Evolutionary conservation across 2,113 vertebrate genomes (phyloP).

Genomic region (Albula glossodonta): DNA sequence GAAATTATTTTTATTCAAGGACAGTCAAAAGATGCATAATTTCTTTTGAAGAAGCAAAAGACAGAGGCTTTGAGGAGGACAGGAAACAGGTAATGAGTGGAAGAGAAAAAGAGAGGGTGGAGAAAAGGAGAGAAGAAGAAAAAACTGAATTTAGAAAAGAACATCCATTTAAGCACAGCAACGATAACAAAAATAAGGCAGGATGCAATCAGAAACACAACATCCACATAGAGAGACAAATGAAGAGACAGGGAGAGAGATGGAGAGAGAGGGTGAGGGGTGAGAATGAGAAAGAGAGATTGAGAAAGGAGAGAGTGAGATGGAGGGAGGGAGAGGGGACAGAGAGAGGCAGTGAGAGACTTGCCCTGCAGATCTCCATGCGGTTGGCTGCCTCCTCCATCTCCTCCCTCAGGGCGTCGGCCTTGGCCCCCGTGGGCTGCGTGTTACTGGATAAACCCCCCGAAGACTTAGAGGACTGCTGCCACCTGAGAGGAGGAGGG

Average conservation of each 20-base stretch:
- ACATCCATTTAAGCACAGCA: too few species aligned
- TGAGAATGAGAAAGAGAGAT: background rate
- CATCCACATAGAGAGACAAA: background rate
- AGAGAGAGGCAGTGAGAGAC: background rate
- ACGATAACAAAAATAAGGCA: too few species aligned
- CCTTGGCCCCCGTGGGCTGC: constrained; percentile 88
- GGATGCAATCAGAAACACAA: too few species aligned
- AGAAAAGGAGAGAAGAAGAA: too few species aligned
- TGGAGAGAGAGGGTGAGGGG: background rate
- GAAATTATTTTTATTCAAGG: background rate
- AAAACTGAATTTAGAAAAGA: too few species aligned
- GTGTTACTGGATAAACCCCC: constrained; percentile 86
- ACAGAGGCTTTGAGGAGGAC: background rate
- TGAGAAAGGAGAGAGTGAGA: background rate
- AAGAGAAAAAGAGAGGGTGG: background rate
- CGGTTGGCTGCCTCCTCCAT: constrained; percentile 98
- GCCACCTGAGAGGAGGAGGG: constrained; percentile 76
- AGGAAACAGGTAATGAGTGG: too few species aligned
- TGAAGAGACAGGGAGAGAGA: background rate
- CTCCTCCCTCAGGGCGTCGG: constrained; percentile 94
- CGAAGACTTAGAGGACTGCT: constrained; percentile 94
- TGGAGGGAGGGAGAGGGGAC: background rate
- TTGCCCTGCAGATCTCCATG: constrained; percentile 98
- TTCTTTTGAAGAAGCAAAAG: background rate
- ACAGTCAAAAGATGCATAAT: background rate